Evolutionary conservation across 1,140 invertebrate genomes (phyloP), one percentile per base, ranked within the genome.

Genomic region (Hesperophylax magnus): DNA sequence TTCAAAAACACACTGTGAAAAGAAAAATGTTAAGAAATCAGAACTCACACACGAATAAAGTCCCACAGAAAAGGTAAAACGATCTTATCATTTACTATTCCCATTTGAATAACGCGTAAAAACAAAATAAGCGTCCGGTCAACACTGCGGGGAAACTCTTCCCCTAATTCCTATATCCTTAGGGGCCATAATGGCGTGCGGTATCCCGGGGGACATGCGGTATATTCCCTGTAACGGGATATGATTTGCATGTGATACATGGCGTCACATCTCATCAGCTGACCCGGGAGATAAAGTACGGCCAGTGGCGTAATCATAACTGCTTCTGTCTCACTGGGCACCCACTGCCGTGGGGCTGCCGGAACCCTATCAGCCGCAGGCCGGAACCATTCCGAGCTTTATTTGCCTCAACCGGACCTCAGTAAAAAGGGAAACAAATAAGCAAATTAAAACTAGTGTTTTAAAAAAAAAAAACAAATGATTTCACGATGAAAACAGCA

Each of bases 161-260:
- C 47, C 53, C 77, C 34, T 77, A 27, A n/a, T 34, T 39, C 47
- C 15, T 8, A n/a, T 27, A 18, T 18, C 65, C 18, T 34, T 34
- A 18, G 65, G 34, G n/a, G 22, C 20, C 34, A 18, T 18, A 24
- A 24, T 20, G n/a, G 31, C 27, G 18, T 24, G 52, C 27, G 2
- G n/a, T 14, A 54, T 39, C 27, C 54, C 72, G 7, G 71, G 63
- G 31, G 39, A 74, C 71, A 61, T 76, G 17, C 54, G 72, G 6
- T 14, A 17, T 76, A 27, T 58, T 18, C 8, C 6, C 22, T 34
- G 54, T 58, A 22, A 27, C 63, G 53, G 74, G 81, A 82, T 34
- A 71, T 53, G 75, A 83, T 84, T 84, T 84, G 82, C 82, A 84
- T 84, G 82, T 81, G 79, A 83, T 83, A 81, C 82, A 81, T 79